Conservation (phyloP, 1,140 invertebrate genomes). For the Lepidurus packardi region DNA sequence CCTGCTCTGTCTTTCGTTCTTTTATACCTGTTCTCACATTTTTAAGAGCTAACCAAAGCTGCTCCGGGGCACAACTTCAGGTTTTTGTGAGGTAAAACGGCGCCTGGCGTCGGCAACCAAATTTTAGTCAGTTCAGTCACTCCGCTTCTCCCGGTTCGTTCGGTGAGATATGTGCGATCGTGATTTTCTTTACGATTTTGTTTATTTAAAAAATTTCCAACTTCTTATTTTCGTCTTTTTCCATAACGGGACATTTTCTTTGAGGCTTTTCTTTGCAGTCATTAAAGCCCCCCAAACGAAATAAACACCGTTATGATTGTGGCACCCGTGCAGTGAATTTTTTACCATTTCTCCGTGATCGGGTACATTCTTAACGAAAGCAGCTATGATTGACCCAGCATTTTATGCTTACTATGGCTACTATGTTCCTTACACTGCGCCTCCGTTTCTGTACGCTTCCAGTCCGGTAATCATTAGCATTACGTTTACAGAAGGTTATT, state of each 20-base stretch:
- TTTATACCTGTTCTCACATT: slow-evolving; percentile 8
- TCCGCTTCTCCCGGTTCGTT: slow-evolving; percentile 17
- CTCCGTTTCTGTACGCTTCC: not conserved
- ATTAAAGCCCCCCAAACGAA: not conserved
- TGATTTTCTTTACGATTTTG: not conserved
- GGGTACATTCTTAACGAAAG: not conserved
- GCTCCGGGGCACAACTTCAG: not conserved
- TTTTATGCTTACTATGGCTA: not conserved
- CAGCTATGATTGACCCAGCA: not conserved
- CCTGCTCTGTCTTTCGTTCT: not conserved
- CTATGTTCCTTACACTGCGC: not conserved
- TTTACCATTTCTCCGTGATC: not conserved
- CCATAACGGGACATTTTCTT: not conserved
- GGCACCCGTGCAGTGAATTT: not conserved
- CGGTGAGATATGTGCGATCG: slow-evolving; percentile 14
- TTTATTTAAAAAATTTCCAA: not conserved
- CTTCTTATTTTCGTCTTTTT: not conserved
- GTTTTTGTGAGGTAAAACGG: not conserved
- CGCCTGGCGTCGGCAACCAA: slow-evolving; percentile 5
- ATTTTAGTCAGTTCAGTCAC: slow-evolving; percentile 4
- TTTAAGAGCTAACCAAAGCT: not conserved
- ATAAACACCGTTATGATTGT: not conserved
- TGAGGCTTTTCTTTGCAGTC: not conserved
- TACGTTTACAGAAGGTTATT: not conserved
- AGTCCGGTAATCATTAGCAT: not conserved